Evolutionary conservation across 2,888 invertebrate species (phyloP), one percentile per base, ranked within the genome.

Genomic region (Zeuzera pyrina): DNA sequence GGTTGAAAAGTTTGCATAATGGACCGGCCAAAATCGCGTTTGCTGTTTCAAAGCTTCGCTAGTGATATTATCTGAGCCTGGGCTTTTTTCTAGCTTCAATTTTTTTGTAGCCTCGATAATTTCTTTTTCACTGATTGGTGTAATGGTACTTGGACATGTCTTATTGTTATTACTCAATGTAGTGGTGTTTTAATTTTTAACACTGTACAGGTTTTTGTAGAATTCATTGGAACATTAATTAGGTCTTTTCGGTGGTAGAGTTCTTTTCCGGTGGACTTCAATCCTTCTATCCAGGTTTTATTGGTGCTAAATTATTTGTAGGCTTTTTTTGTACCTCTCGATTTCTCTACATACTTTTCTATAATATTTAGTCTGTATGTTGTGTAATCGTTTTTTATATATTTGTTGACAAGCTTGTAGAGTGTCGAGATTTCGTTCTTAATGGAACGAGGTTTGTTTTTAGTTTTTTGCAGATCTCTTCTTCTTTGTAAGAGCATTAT

Each of bases 1-100:
- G 8, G 19, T 19, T 19, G 8, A 19, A 19, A 6, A 19, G 8
- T 19, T 19, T 19, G 5, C 5, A 6, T 8, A 19, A 5, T 6
- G 19, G 19, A 6, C 10, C 1, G 5, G 26, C 24, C 8, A 36
- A 23, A n/a, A 26, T 11, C 13, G n/a, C 2, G 3, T 8, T 3
- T 10, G 29, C 29, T 11, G 12, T 10, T 36, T 32, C 25, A 36
- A 4, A 3, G 22, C 15, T 21, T 36, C 36, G n/a, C 29, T 36
- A 11, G 24, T 16, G 3, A 29, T 32, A 12, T 25, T 25, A 19
- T 36, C 32, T 3, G 36, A 14, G 10, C 36, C 36, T 0, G 36
- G 32, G 22, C 26, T 26, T 36, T 36, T 36, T 3, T 32, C 29
- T 26, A 19, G 3, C 32, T 36, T 36, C 21, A 31, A 10, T 21